These are phyloP conservation scores for Hapalemur alaotrensis DNA, from an alignment of 2,797 vertebrate species.

Conservation along the genomic window DNA sequence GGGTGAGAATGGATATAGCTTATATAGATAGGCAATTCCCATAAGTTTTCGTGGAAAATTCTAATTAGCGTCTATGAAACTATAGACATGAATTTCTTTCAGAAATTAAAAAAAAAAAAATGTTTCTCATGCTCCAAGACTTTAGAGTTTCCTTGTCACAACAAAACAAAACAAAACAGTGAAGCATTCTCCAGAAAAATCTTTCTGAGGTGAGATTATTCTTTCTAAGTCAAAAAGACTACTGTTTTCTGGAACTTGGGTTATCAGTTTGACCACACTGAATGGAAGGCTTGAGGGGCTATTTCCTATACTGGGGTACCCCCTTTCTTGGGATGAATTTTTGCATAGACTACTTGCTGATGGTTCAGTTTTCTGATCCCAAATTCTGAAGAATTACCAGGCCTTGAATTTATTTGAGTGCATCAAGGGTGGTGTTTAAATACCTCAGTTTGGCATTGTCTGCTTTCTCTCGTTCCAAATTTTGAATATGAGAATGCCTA, in stretches of 20 bases:
- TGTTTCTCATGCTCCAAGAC: neutral
- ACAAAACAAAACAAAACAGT: neutral
- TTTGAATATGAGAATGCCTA: neutral
- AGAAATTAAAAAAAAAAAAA: neutral
- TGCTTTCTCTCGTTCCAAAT: neutral
- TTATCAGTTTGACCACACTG: neutral
- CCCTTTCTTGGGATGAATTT: neutral
- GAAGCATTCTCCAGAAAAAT: neutral
- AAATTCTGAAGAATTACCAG: neutral
- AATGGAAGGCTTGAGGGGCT: neutral
- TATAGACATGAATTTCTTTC: neutral
- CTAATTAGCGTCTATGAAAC: neutral
- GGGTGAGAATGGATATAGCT: neutral
- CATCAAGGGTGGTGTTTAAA: neutral
- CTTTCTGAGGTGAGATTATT: neutral
- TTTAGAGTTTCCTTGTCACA: neutral
- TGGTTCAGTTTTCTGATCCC: neutral
- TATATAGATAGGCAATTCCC: neutral
- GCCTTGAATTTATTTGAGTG: neutral
- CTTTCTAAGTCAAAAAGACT: neutral
- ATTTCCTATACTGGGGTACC: neutral
- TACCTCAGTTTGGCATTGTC: neutral
- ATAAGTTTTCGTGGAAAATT: accelerated
- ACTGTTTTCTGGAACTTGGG: neutral
- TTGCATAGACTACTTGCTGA: neutral